Evolutionary conservation across 92 coral and sea anemone species (phyloP), one percentile per base, ranked within the genome.

Genomic region (Paramuricea clavata): DNA sequence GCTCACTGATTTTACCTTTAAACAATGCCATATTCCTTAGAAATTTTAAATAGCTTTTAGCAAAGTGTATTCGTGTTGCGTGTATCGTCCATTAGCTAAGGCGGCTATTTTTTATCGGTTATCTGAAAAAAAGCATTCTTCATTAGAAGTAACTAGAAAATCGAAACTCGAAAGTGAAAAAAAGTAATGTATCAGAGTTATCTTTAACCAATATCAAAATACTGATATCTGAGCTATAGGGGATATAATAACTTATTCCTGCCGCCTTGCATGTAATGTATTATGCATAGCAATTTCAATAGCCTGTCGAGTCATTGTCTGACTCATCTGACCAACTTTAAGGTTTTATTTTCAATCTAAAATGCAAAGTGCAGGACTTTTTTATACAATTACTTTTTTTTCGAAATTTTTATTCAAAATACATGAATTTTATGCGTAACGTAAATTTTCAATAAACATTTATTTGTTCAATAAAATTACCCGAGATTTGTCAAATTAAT

Each of bases 281-380:
- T 65, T 28, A 65, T 65, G 72, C 72, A 65, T 65, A 19, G n/a
- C 41, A 65, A 28, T 31, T 65, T 31, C 72, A 26, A 65, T 65
- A 33, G 72, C 72, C 35, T 65, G 72, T 65, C 72, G 72, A 33
- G 72, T 65, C 72, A 11, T 65, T 65, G 72, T 65, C 72, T 65
- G 42, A 31, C 1, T 65, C 19, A 3, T 30, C 72, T 27, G 7
- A 30, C 41, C 36, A 65, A 65, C n/a, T 0, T 62, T 26, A 27
- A 25, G 8, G 12, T 11, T 62, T 28, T 65, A 39, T 27, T 12
- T 33, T 60, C 68, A 60, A 60, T 19, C 32, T 15, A 27, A 60
- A 22, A 22, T 60, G 68, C 31, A 21, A 26, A 60, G 32, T 60
- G 21, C 61, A 52, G 16, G 23, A 52, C 12, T 52, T 16, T 3